phyloP scores from a whole-genome alignment of 2,797 vertebrate species.

The Hafferia zeledoni region DNA sequence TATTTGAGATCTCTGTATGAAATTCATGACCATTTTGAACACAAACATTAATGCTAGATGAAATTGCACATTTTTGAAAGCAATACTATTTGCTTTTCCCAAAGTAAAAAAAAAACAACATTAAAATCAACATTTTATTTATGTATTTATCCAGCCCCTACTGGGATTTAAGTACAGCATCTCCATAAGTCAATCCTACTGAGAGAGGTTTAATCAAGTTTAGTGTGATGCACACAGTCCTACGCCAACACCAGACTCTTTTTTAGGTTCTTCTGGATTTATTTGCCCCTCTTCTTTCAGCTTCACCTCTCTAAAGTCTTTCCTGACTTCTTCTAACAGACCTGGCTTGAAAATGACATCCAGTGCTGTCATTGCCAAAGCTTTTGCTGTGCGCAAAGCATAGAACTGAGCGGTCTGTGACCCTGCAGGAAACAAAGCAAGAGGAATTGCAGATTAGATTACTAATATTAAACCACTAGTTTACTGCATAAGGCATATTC shows the following conservation, averaged over 20 bases:
- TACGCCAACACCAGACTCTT: neutral
- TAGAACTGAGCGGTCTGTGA: slow-evolving; percentile 87
- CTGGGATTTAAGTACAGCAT: neutral
- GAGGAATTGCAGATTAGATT: neutral
- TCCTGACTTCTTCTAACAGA: slow-evolving; percentile 77
- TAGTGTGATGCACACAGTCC: slow-evolving; percentile 37
- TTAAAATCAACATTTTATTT: neutral
- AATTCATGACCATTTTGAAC: neutral
- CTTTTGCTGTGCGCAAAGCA: slow-evolving; percentile 85
- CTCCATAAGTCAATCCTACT: neutral
- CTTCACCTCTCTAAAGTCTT: slow-evolving; percentile 81
- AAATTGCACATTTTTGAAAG: neutral
- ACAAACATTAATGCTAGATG: neutral
- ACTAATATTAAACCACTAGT: neutral
- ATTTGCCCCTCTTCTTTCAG: slow-evolving; percentile 74
- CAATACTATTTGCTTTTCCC: neutral
- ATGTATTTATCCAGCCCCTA: neutral
- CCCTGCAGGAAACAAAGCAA: slow-evolving; percentile 68
- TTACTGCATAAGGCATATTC: neutral
- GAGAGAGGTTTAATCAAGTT: neutral
- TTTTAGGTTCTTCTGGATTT: slow-evolving; percentile 35
- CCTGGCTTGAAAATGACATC: slow-evolving; percentile 86
- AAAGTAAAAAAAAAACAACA: neutral
- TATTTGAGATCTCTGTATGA: neutral
- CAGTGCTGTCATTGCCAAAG: slow-evolving; percentile 89